Evolutionary conservation across 2,888 invertebrate genomes (phyloP), one percentile per base, ranked within the genome.

Genomic region (Oscheius sp.): DNA sequence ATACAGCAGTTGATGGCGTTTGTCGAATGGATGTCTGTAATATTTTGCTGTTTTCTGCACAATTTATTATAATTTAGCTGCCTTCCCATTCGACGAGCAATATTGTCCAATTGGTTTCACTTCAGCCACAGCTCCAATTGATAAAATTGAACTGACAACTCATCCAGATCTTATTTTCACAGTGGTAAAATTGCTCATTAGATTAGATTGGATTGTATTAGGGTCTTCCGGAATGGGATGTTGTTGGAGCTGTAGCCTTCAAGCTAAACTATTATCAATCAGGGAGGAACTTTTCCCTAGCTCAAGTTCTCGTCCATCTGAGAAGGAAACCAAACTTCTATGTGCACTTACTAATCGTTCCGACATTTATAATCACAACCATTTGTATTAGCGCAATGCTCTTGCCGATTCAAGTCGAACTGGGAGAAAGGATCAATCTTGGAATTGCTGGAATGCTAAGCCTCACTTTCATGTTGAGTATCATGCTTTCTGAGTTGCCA

Each of bases 361-460:
- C 55, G 20, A 55, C 55, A 6, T 55, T 55, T 34, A 34, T 55
- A 1, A 34, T 55, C n/a, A 55, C 55, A 0, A 34, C 34, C 5
- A 55, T 34, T 12, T 55, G 55, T 23, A 55, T 55, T 23, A 34
- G 34, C 10, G 55, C 55, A 6, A 55, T 55, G 55, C 20, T 55
- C 5, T 17, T 55, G 33, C 55, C 55, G 34, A 10, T 55, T n/a
- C 34, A 55, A 10, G 34, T 55, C 17, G 55, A 55, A 10, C 17
- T 55, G 5, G 55, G 55, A n/a, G 55, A 55, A 25, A 31, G 55
- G 55, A 34, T 55, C 5, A 55, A 55, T 34, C 55, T 55, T 8
- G 55, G 55, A 15, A 55, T 55, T n/a, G 55, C 55, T 55, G 55
- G 55, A 6, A 33, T 55, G 2, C 55, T 55, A n/a, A 55, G 55